Base-by-base conservation (phyloP, 2,888 invertebrate genomes). In the Shargacucullia verbasci region DNA sequence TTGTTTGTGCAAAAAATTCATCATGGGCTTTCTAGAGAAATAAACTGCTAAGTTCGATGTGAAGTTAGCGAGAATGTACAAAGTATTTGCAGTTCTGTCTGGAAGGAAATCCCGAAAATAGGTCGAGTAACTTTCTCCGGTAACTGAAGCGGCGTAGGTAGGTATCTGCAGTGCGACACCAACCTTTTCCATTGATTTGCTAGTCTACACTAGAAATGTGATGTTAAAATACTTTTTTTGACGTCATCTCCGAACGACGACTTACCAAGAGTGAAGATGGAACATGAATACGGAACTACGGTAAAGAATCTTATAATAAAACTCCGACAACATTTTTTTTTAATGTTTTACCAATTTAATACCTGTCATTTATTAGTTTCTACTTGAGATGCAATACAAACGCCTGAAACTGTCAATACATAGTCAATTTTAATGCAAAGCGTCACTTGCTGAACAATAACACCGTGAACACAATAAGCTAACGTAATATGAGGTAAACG, bases 81-180 rank as follows among this genome's bases (percentile, higher is more conserved):
- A 25, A 43, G 38, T 39, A 40, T 25, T 37, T 29, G 39, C 34
- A 12, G 52, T 53, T 49, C 52, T 29, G 64, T 10, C 70, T 70
- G 74, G 67, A 76, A 68, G 62, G 55, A 76, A 73, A 69, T 59
- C 63, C 65, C 58, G 73, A 74, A 84, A 79, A 84, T 84, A 80
- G 80, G 81, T 80, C 82, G 78, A 71, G 70, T 73, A 71, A 85
- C 84, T 86, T 86, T 86, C 86, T 83, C 82, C 79, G 40, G 58
- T 73, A 76, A 62, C 74, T 73, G 71, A 79, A 80, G 79, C 80
- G 59, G 60, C 64, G 64, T 76, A 74, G 76, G 76, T 85, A 84
- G 80, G 77, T 85, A 88, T 89, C 90, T 87, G 90, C 90, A 90
- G 81, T 90, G 91, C 90, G 91, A 87, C 91, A 87, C 78, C 70